Evolutionary conservation across 2,797 vertebrate genomes (phyloP).

Genomic region (Ctenopoma multispine): DNA sequence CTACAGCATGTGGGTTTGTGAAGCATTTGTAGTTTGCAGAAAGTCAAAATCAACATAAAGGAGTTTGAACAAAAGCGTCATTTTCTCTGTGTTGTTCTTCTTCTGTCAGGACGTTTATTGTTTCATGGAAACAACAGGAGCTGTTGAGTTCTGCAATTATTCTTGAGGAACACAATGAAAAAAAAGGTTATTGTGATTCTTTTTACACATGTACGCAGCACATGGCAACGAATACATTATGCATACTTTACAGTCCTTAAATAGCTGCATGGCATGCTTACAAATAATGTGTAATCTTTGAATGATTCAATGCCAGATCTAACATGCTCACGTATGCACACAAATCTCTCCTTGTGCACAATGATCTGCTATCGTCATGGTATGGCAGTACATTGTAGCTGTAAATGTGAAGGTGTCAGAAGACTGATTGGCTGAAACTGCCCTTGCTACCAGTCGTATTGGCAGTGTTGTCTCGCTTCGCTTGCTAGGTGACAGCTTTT

Average conservation of each 20-base stretch:
- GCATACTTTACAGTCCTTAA: not conserved
- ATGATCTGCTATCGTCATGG: conserved; percentile 17
- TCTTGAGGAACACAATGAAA: not conserved
- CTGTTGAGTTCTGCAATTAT: conserved; percentile 1
- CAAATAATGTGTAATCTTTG: not conserved
- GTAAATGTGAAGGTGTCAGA: conserved; percentile 46
- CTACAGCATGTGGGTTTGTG: conserved; percentile 1
- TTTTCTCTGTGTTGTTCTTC: conserved; percentile 4
- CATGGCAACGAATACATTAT: not conserved
- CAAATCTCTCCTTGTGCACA: conserved; percentile 29
- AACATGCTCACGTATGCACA: not conserved
- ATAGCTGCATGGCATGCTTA: not conserved
- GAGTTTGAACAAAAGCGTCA: conserved; percentile 3
- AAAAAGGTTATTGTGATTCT: conserved; percentile 4
- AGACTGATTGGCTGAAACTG: conserved; percentile 43
- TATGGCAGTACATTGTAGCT: conserved; percentile 25
- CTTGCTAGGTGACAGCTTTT: conserved; percentile 58
- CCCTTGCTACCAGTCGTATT: conserved; percentile 22
- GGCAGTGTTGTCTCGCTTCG: conserved; percentile 28
- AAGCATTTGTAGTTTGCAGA: conserved; percentile 7
- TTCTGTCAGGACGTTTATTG: conserved; percentile 12
- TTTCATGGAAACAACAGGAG: conserved; percentile 8
- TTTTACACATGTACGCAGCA: not conserved
- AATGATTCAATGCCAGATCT: conserved; percentile 4
- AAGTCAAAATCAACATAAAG: conserved; percentile 1